Base-by-base conservation (phyloP, 2,888 invertebrate species). In the Drosophila melanosoma region DNA sequence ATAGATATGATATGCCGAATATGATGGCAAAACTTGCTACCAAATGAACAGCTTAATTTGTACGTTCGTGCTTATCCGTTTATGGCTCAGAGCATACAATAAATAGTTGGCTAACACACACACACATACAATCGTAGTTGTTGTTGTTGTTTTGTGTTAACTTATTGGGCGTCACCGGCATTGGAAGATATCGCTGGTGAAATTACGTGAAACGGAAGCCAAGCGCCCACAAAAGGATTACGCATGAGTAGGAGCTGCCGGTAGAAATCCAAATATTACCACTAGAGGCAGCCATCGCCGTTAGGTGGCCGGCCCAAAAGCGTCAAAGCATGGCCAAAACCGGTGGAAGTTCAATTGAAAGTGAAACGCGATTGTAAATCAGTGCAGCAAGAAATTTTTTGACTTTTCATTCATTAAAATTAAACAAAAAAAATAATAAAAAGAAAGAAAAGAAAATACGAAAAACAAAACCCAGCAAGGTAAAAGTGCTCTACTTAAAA, bases 171-270 rank as follows among this genome's bases (percentile, higher is more conserved):
- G 73, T 68, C 65, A 56, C 49, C 76, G 67, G 63, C 70, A 69
- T 75, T 60, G 76, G 35, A 49, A 35, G 58, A 54, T 54, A 45
- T 68, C 33, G 49, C 49, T 62, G 64, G 56, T 54, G 64, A 59
- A 81, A 69, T 81, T 73, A 79, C 73, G 79, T 79, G 77, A 69
- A 79, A 79, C 79, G 77, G 81, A 79, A 79, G 81, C 45, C 26
- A 51, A 38, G 65, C 52, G 53, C 48, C 81, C 81, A 66, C 81
- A 81, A 81, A 79, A 81, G 81, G 79, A 81, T 79, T 81, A 79
- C 81, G 79, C 81, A 72, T 81, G 60, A 81, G 81, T 73, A 57
- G 76, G 48, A 73, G 73, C 68, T 49, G 71, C 7, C 33, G 57
- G 11, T n/a, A 20, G 52, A 29, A 32, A 48, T 56, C 70, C 68